Conservation (phyloP, 2,797 vertebrate species). For the Anguilla anguilla region DNA sequence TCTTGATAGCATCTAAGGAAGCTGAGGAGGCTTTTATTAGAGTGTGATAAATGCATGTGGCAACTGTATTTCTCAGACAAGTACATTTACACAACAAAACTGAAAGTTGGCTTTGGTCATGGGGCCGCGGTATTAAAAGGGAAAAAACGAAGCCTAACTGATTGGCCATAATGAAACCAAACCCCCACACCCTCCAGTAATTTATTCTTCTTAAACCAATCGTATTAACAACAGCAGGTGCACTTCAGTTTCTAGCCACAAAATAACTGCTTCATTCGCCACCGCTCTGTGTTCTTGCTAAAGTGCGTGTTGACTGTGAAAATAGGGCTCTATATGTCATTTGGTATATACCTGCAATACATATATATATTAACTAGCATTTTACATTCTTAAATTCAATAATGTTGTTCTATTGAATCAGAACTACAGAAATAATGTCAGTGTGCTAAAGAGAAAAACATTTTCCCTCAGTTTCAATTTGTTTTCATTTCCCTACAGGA, state of each 20-base stretch:
- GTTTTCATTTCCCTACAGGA: not conserved
- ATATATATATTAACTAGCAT: not conserved
- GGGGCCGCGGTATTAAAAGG: not conserved
- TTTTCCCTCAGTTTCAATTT: not conserved
- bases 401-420: not conserved
- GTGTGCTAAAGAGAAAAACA: not conserved
- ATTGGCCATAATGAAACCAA: not conserved
- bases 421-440: not conserved
- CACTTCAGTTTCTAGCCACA: not conserved
- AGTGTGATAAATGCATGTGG: not conserved
- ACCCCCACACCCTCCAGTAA: not conserved
- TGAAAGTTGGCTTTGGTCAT: not conserved
- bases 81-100: not conserved
- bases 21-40: not conserved
- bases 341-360: not conserved
- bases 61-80: not conserved
- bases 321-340: not conserved
- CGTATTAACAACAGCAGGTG: not conserved
- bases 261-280: not conserved
- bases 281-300: not conserved
- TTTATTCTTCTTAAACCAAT: not conserved
- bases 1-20: not conserved
- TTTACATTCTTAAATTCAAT: not conserved
- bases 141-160: not conserved
- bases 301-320: not conserved